Base-by-base conservation (phyloP, 2,797 vertebrate genomes). In the Enteromius paludinosus region DNA sequence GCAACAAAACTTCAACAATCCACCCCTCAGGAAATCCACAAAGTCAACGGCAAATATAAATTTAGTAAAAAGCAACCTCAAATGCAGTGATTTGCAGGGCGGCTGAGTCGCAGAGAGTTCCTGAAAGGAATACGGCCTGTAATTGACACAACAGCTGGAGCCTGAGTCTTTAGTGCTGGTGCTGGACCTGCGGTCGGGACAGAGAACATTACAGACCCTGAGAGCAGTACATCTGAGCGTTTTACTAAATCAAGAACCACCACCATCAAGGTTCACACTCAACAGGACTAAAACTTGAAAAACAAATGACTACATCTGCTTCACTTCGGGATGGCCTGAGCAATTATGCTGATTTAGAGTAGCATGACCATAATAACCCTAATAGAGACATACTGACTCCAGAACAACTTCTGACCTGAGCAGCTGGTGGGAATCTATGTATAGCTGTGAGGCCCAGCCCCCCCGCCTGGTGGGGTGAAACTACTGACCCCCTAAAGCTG, bases 81-180 rank as follows among this genome's bases (percentile, higher is more conserved):
- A 84, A 87, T 69, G 84, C 41, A 66, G 5, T 56, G 82, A 71
- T n/a, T 82, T 84, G 30, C 81, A 83, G 10, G 82, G 78, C 23
- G 6, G 49, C 56, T 78, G 66, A 83, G 56, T 43, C 54, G 25
- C 14, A 64, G 59, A 38, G 79, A 12, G 4, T 59, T 68, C 52
- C 66, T 25, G 25, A 70, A 47, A 78, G 12, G 54, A 82, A 54
- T 78, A 85, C 23, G 69, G 74, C 64, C 85, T 81, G 86, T 74
- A 82, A 87, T 79, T 75, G 28, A 75, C 52, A 84, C 56, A 86
- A 68, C 83, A 84, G 78, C 76, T 72, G 84, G 66, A 79, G 71
- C 72, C 81, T 78, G 9, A 33, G 74, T 72, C 45, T 84, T 41
- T 41, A 76, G 65, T 20, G 30, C 23, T 52, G 14, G n/a, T 41